Evolutionary conservation across 2,888 invertebrate species (phyloP).

Genomic region (Andrena bicolor): DNA sequence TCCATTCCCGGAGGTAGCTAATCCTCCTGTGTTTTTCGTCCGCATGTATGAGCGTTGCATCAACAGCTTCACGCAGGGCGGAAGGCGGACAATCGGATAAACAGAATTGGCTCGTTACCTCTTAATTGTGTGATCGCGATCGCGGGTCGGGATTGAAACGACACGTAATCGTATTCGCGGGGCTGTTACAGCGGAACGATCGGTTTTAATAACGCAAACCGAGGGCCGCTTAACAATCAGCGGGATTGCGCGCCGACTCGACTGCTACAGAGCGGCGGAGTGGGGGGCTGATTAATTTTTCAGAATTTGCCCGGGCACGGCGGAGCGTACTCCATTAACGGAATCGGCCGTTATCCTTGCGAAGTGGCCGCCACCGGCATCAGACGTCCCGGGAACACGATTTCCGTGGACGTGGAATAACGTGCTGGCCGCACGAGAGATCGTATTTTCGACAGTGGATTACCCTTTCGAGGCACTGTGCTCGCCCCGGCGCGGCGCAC

Average conservation of each 20-base stretch:
- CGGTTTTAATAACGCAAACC: conserved; percentile 33
- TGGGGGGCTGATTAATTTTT: conserved; percentile 59
- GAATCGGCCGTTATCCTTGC: conserved; percentile 44
- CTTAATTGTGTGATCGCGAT: conserved; percentile 36
- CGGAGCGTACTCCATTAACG: conserved; percentile 45
- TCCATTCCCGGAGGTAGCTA: no score
- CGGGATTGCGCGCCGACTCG: background rate
- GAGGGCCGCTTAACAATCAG: conserved; percentile 16
- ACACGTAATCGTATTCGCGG: conserved; percentile 39
- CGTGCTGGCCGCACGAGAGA: conserved; percentile 58
- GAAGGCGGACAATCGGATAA: conserved; percentile 19
- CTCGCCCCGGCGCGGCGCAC: conserved; percentile 12
- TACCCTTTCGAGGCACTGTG: conserved; percentile 67
- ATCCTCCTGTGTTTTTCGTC: background rate
- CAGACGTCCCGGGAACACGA: conserved; percentile 59
- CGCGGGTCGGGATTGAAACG: conserved; percentile 30
- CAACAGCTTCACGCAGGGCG: background rate
- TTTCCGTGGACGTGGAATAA: conserved; percentile 71
- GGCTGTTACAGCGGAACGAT: conserved; percentile 27
- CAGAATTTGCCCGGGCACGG: conserved; percentile 24
- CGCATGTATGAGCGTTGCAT: background rate
- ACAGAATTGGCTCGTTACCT: conserved; percentile 42
- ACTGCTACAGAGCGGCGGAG: background rate
- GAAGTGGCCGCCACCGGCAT: conserved; percentile 39
- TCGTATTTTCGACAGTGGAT: conserved; percentile 74